Percentiles rank a stretch among this genome's conserved stretches.
Evolutionary conservation across 92 coral and sea anemone species (phyloP).

Genomic region (Palythoa heliodiscus): DNA sequence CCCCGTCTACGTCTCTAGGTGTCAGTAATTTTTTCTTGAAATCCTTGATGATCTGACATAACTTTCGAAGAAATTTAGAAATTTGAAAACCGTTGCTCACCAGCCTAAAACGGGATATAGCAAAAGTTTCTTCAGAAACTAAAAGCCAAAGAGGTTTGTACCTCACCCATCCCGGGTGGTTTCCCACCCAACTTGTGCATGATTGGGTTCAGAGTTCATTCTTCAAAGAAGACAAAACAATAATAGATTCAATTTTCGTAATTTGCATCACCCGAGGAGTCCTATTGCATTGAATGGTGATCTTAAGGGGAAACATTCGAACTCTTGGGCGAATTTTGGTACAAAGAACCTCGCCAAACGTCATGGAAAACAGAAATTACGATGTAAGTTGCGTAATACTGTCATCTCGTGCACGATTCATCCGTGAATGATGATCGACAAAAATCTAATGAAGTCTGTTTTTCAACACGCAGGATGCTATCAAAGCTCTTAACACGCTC

Average conservation of each 20-base stretch:
- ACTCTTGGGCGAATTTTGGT: constrained; percentile 19
- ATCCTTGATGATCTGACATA: too few species aligned
- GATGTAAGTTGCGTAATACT: constrained; percentile 16
- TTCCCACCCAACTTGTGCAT: neutral
- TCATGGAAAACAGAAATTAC: constrained; percentile 37
- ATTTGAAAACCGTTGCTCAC: too few species aligned
- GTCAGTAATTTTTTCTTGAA: too few species aligned
- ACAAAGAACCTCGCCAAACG: neutral
- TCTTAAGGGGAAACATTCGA: neutral
- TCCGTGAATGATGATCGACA: neutral
- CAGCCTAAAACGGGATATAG: too few species aligned
- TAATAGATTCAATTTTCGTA: neutral
- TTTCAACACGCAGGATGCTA: constrained; percentile 73
- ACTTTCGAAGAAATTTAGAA: too few species aligned
- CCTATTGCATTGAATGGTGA: constrained; percentile 28
- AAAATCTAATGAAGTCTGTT: neutral
- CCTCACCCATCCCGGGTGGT: too few species aligned
- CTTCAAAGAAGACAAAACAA: constrained; percentile 1
- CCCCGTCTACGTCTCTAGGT: too few species aligned
- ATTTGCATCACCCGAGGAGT: neutral
- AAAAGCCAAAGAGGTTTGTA: too few species aligned
- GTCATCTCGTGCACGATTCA: neutral
- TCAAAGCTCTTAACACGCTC: constrained; percentile 86
- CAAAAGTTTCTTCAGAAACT: too few species aligned
- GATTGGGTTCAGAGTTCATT: constrained; percentile 2